Evolutionary conservation across 2,888 invertebrate genomes (phyloP).

Genomic region (Macrosiphum euphorbiae): DNA sequence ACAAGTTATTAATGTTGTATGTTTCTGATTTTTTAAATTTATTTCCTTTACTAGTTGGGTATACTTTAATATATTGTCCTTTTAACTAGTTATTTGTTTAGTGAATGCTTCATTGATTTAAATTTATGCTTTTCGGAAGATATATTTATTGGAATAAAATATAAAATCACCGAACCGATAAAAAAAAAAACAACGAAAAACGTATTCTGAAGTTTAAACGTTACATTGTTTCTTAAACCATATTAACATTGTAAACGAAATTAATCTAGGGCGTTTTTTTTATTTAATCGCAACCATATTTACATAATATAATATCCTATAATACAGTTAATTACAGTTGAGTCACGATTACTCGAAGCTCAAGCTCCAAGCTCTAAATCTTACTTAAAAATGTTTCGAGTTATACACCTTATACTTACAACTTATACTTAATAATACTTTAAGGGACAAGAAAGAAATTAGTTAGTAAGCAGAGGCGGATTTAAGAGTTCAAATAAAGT

Average conservation of each 20-base stretch:
- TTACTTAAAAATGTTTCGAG: neutral
- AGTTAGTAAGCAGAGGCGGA: too few species aligned
- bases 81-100: constrained; percentile 28
- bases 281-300: neutral
- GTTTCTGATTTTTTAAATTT: neutral
- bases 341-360: too few species aligned
- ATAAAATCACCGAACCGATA: constrained; percentile 25
- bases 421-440: too few species aligned
- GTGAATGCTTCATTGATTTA: constrained; percentile 36
- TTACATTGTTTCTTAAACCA: constrained; percentile 12
- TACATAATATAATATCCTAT: neutral
- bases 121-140: constrained; percentile 14
- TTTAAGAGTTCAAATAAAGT: too few species aligned
- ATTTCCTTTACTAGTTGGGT: neutral
- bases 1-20: constrained; percentile 6
- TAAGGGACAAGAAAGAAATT: too few species aligned
- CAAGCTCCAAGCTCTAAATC: too few species aligned
- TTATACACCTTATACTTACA: neutral
- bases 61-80: constrained; percentile 7
- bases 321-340: too few species aligned
- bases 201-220: neutral
- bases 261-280: neutral
- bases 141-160: constrained; percentile 10
- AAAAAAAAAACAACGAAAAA: neutral
- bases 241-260: neutral